A percentile compares a stretch with the other conserved stretches of the same genome.
phyloP scores from a whole-genome alignment of 2,888 invertebrate genomes.

The Gastrophysa polygoni region DNA sequence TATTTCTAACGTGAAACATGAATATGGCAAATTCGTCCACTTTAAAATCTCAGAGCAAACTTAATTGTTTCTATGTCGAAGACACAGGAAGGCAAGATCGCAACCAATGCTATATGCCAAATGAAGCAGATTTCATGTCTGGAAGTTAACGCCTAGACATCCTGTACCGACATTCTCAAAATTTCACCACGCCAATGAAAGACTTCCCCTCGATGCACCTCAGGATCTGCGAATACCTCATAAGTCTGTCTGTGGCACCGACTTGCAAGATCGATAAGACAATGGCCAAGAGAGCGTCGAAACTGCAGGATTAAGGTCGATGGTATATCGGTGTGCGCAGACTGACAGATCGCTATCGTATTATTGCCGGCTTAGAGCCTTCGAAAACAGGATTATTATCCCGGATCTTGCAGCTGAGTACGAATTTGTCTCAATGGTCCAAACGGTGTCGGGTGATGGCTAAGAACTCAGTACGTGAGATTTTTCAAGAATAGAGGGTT shows the following conservation, averaged over 20 bases:
- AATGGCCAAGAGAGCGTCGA: slow-evolving; percentile 17
- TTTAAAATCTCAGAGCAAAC: too few relatives aligned
- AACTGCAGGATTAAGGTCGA: slow-evolving; percentile 14
- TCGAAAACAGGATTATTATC: background rate
- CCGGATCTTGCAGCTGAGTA: background rate
- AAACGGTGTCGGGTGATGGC: background rate
- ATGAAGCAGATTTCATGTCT: too few relatives aligned
- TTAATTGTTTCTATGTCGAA: too few relatives aligned
- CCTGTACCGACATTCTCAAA: too few relatives aligned
- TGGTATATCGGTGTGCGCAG: slow-evolving; percentile 7
- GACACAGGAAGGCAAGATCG: too few relatives aligned
- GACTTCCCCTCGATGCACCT: background rate
- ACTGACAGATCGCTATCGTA: slow-evolving; percentile 32
- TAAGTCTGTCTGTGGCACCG: background rate
- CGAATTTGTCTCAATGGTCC: background rate
- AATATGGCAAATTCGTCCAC: too few relatives aligned
- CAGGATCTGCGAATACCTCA: background rate
- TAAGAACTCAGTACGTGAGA: too few relatives aligned
- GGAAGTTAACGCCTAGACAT: too few relatives aligned
- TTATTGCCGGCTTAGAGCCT: slow-evolving; percentile 25
- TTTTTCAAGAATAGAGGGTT: too few relatives aligned
- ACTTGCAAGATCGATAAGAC: slow-evolving; percentile 22
- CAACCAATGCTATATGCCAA: too few relatives aligned
- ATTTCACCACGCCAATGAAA: background rate
- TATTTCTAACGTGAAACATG: too few relatives aligned